Evolutionary conservation across 2,113 vertebrate species (phyloP).

Genomic region (Hepsetus odoe): DNA sequence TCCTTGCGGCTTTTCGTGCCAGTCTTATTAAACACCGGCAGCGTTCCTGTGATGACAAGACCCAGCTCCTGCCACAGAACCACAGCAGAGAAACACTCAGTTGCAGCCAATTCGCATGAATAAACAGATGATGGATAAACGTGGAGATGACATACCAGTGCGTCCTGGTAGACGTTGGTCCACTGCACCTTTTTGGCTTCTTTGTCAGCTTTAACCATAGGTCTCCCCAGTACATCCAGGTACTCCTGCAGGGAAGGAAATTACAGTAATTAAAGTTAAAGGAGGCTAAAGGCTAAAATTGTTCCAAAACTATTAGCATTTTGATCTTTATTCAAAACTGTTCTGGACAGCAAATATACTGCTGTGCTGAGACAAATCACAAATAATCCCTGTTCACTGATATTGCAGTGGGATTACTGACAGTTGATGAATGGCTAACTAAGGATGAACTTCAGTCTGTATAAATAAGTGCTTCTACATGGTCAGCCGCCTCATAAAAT

Average conservation of each 20-base stretch:
- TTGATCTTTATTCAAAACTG: too few relatives aligned
- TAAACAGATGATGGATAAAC: neutral
- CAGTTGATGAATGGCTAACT: too few relatives aligned
- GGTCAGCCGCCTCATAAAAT: too few relatives aligned
- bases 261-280: too few relatives aligned
- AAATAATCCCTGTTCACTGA: neutral
- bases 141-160: constrained; percentile 80
- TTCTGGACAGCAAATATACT: too few relatives aligned
- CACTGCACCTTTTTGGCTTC: constrained; percentile 93
- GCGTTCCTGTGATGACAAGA: constrained; percentile 89
- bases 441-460: too few relatives aligned
- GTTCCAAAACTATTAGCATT: neutral
- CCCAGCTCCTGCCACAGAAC: constrained; percentile 80
- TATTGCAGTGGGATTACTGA: too few relatives aligned
- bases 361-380: too few relatives aligned
- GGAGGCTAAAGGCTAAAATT: too few relatives aligned
- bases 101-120: neutral
- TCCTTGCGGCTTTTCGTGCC: constrained; percentile 56
- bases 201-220: constrained; percentile 89
- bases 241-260: constrained; percentile 82
- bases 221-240: constrained; percentile 93
- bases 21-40: constrained; percentile 90
- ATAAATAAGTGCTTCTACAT: too few relatives aligned
- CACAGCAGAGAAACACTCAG: constrained; percentile 8
- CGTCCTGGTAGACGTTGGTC: constrained; percentile 97